Evolutionary conservation across 2,113 vertebrate species (phyloP).

Genomic region (Corapipo altera): DNA sequence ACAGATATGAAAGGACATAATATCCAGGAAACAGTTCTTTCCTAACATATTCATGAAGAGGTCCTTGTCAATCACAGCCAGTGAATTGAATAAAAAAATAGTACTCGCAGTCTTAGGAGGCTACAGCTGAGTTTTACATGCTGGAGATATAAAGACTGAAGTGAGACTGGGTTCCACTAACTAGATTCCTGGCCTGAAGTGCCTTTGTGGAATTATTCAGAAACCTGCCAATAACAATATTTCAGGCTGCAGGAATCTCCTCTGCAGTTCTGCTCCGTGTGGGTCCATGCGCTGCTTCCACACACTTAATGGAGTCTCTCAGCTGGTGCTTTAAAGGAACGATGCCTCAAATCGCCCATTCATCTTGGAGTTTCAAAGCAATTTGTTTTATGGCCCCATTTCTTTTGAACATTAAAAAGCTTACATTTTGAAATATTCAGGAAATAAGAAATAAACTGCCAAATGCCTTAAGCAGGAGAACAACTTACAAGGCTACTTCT

Average conservation of each 20-base stretch:
- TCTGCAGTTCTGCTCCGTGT: not conserved
- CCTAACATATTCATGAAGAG: slow-evolving; percentile 58
- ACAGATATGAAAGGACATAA: slow-evolving; percentile 69
- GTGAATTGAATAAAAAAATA: slow-evolving; percentile 63
- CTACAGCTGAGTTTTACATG: slow-evolving; percentile 55
- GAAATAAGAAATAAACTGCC: slow-evolving; percentile 57
- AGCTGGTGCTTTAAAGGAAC: slow-evolving; percentile 62
- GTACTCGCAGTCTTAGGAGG: not conserved
- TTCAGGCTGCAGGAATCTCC: slow-evolving; percentile 51
- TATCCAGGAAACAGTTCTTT: slow-evolving; percentile 50
- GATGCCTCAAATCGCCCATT: slow-evolving; percentile 43
- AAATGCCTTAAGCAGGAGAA: slow-evolving; percentile 36
- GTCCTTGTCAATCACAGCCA: slow-evolving; percentile 62
- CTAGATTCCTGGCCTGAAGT: slow-evolving; percentile 52
- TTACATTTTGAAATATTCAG: slow-evolving; percentile 32
- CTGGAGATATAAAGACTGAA: slow-evolving; percentile 50
- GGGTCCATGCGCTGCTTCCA: slow-evolving; percentile 42
- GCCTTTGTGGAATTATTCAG: slow-evolving; percentile 57
- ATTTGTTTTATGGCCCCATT: slow-evolving; percentile 41
- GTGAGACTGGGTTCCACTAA: slow-evolving; percentile 12
- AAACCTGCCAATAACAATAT: slow-evolving; percentile 45
- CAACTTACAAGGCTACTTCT: slow-evolving; percentile 14
- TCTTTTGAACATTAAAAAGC: slow-evolving; percentile 70
- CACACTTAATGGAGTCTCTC: slow-evolving; percentile 55
- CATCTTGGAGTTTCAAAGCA: slow-evolving; percentile 68